Evolutionary conservation across 2,113 vertebrate genomes (phyloP).

Genomic region (Henicopernis longicauda): DNA sequence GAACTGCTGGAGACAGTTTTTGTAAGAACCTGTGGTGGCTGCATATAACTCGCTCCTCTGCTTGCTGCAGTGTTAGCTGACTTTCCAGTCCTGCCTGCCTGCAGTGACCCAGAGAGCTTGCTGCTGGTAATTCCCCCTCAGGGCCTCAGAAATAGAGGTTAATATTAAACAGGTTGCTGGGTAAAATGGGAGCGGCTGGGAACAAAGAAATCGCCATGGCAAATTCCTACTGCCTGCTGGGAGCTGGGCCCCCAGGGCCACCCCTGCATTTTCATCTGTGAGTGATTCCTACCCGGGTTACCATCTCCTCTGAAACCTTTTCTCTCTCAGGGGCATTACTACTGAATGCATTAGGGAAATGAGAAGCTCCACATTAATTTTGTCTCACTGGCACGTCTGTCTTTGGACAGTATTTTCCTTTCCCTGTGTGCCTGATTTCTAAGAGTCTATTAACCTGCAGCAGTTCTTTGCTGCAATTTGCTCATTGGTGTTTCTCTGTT

Average conservation of each 20-base stretch:
- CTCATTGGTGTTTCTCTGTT: neutral
- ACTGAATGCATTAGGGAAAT: neutral
- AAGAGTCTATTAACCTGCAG: neutral
- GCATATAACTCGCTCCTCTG: accelerated
- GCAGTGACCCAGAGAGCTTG: neutral
- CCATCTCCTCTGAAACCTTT: neutral
- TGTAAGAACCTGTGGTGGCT: neutral
- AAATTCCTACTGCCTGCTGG: neutral
- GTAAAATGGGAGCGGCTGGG: neutral
- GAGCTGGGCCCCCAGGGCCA: neutral
- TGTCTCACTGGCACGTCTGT: neutral
- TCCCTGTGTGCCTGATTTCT: neutral
- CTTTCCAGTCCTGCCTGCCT: neutral
- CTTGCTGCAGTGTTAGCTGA: neutral
- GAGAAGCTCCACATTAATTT: neutral
- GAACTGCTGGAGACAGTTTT: neutral
- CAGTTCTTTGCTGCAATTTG: neutral
- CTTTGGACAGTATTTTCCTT: neutral
- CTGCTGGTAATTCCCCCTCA: neutral
- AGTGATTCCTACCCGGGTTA: neutral
- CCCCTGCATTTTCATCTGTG: neutral
- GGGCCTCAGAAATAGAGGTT: neutral
- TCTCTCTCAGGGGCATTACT: neutral
- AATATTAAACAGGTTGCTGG: constrained; percentile 21
- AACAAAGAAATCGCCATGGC: neutral